Evolutionary conservation across 2,113 vertebrate species (phyloP).

Genomic region (Dinomys branickii): DNA sequence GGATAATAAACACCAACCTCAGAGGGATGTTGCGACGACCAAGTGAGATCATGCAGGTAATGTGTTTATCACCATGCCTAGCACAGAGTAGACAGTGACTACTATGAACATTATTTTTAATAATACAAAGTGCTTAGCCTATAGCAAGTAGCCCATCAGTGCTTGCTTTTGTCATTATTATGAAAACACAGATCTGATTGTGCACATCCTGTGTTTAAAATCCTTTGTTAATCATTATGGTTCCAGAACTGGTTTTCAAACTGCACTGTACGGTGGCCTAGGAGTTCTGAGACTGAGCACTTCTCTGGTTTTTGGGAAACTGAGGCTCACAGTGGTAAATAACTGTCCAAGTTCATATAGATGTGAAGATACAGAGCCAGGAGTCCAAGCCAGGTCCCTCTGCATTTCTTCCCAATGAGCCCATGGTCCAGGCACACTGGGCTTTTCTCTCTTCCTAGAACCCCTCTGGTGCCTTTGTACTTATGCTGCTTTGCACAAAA

Average conservation of each 20-base stretch:
- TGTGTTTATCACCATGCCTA: not conserved
- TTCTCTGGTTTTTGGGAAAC: not conserved
- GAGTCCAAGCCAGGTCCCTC: not conserved
- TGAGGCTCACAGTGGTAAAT: not conserved
- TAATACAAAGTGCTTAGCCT: not conserved
- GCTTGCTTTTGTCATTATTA: not conserved
- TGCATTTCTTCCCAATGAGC: not conserved
- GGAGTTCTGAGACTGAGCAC: not conserved
- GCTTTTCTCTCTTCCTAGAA: not conserved
- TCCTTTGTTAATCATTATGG: not conserved
- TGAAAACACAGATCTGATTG: not conserved
- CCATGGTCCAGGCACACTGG: not conserved
- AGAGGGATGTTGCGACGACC: not conserved
- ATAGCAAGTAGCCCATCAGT: not conserved
- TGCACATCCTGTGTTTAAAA: not conserved
- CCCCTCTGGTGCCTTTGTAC: not conserved
- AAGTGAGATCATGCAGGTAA: not conserved
- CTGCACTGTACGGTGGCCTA: not conserved
- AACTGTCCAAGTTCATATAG: not conserved
- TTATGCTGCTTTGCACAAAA: not conserved
- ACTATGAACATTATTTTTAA: not conserved
- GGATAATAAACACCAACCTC: not conserved
- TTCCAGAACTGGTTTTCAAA: not conserved
- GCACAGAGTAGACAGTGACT: not conserved
- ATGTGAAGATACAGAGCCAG: not conserved